phyloP scores from a whole-genome alignment of 2,113 vertebrate species.

The Oryzias celebensis region DNA sequence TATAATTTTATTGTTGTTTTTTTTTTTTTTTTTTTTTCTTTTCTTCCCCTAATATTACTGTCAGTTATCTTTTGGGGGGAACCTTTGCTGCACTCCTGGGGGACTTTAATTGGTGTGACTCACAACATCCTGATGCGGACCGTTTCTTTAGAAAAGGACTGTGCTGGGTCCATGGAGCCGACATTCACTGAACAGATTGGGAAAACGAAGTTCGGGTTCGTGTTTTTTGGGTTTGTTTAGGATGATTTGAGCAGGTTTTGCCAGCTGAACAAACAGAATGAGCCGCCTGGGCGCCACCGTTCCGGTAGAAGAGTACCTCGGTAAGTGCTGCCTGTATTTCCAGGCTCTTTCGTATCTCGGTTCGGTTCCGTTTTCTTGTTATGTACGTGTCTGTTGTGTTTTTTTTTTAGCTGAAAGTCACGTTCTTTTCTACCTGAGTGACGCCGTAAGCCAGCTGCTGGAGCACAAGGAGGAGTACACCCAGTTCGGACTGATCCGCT shows the following conservation, averaged over 20 bases:
- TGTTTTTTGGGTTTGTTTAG: too few relatives aligned
- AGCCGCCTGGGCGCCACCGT: constrained; percentile 53
- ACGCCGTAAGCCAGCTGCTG: constrained; percentile 91
- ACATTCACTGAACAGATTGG: background rate
- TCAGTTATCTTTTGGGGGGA: constrained; percentile 6
- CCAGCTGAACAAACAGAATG: constrained; percentile 30
- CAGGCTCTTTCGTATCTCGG: background rate
- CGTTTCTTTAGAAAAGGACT: background rate
- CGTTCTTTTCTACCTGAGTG: constrained; percentile 91
- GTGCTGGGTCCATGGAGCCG: background rate
- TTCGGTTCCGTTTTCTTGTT: background rate
- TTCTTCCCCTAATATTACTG: too few relatives aligned
- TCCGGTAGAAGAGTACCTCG: constrained; percentile 63
- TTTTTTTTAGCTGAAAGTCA: constrained; percentile 82
- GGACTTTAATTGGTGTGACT: constrained; percentile 22
- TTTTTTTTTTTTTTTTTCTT: too few relatives aligned
- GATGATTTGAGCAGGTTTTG: background rate
- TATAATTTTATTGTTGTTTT: too few relatives aligned
- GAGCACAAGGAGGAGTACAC: constrained; percentile 92
- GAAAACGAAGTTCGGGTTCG: too few relatives aligned
- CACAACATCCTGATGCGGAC: constrained; percentile 36
- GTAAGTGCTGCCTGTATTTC: constrained; percentile 34
- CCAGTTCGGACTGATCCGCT: constrained; percentile 88
- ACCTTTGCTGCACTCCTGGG: constrained; percentile 12
- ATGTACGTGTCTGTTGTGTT: background rate